phyloP scores from a whole-genome alignment of 2,797 vertebrate genomes.

The Apodemus agrarius region DNA sequence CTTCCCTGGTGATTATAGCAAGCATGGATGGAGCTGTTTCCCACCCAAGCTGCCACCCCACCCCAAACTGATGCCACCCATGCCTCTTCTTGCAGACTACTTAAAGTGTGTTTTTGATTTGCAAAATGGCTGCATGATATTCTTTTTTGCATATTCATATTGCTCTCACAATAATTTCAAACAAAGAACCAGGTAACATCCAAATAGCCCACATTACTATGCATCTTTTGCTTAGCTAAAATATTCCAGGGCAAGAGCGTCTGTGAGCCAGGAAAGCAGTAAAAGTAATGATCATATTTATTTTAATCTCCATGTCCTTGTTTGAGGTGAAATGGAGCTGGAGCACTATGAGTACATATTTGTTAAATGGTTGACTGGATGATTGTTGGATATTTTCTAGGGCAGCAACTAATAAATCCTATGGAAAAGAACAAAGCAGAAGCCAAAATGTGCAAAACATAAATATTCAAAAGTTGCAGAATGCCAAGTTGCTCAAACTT shows the following conservation, averaged over 20 bases:
- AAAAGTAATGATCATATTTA: slow-evolving; percentile 66
- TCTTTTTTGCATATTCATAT: slow-evolving; percentile 57
- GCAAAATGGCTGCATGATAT: neutral
- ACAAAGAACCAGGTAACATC: slow-evolving; percentile 22
- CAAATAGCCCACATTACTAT: slow-evolving; percentile 20
- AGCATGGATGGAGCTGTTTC: slow-evolving; percentile 36
- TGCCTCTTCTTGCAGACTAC: neutral
- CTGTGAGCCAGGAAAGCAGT: slow-evolving; percentile 57
- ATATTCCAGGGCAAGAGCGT: slow-evolving; percentile 32
- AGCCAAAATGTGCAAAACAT: slow-evolving; percentile 25
- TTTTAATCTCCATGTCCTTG: slow-evolving; percentile 53
- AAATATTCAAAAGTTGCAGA: slow-evolving; percentile 57
- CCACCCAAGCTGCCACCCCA: neutral
- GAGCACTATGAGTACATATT: slow-evolving; percentile 25
- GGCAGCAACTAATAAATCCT: slow-evolving; percentile 53
- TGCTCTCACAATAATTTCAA: slow-evolving; percentile 75
- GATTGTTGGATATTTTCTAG: slow-evolving; percentile 56
- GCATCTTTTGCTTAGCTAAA: slow-evolving; percentile 33
- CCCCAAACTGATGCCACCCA: slow-evolving; percentile 35
- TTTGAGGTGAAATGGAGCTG: slow-evolving; percentile 12
- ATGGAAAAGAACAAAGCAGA: slow-evolving; percentile 67
- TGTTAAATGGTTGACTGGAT: slow-evolving; percentile 27
- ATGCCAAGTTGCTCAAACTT: slow-evolving; percentile 51
- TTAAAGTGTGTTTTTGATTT: slow-evolving; percentile 16
- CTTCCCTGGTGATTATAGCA: slow-evolving; percentile 34